Evolutionary conservation across 2,113 vertebrate genomes (phyloP).

Genomic region (human): DNA sequence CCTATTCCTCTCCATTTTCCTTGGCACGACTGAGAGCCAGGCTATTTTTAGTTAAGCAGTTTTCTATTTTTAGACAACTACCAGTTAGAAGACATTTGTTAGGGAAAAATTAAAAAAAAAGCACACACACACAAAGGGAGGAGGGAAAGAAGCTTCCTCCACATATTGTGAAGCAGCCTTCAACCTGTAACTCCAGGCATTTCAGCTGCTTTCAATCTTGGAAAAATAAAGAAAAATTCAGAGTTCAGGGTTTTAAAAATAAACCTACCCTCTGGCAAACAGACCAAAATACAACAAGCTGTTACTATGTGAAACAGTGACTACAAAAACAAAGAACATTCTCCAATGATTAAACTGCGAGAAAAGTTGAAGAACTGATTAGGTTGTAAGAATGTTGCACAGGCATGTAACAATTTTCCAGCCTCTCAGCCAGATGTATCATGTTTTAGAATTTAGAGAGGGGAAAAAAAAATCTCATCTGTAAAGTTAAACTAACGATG

Average conservation of each 20-base stretch:
- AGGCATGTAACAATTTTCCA: constrained; percentile 84
- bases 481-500: constrained; percentile 60
- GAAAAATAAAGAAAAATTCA: constrained; percentile 90
- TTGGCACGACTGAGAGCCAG: constrained; percentile 90
- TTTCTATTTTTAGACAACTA: constrained; percentile 98
- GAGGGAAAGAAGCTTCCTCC: constrained; percentile 83
- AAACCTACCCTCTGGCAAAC: constrained; percentile 89
- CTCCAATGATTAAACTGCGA: constrained; percentile 86
- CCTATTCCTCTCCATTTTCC: constrained; percentile 97
- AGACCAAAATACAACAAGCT: constrained; percentile 90
- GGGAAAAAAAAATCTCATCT: constrained; percentile 55
- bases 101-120: constrained; percentile 84
- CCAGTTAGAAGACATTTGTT: constrained; percentile 95
- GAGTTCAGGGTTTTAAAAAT: constrained; percentile 92
- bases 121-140: constrained; percentile 84
- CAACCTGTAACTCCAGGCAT: constrained; percentile 89
- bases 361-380: constrained; percentile 81
- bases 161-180: constrained; percentile 87
- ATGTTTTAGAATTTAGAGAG: constrained; percentile 72
- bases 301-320: constrained; percentile 87
- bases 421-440: constrained; percentile 78
- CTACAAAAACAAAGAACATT: constrained; percentile 89
- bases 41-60: constrained; percentile 95
- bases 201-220: constrained; percentile 92
- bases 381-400: constrained; percentile 84